These are phyloP conservation scores for Eulemur rubriventer DNA, from an alignment of 2,797 vertebrate genomes.

Conservation along the genomic window DNA sequence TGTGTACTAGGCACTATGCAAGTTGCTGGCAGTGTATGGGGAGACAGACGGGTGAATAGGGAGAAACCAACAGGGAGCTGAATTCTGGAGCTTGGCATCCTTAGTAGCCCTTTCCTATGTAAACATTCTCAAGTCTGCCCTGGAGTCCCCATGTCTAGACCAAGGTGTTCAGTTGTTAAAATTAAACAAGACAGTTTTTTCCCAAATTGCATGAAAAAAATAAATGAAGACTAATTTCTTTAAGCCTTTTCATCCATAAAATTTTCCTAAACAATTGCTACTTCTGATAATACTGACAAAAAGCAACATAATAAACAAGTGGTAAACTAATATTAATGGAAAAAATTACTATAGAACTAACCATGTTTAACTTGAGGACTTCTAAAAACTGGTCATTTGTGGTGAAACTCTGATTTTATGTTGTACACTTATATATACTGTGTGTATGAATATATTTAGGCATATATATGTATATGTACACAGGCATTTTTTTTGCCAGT, in stretches of 20 bases:
- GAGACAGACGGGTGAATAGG: not conserved
- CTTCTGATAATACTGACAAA: conserved; percentile 6
- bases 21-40: not conserved
- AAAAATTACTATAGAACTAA: conserved; percentile 10
- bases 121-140: not conserved
- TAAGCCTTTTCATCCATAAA: not conserved
- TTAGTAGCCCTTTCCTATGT: not conserved
- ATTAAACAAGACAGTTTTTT: conserved; percentile 5
- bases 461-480: not conserved
- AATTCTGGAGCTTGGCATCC: not conserved
- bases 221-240: not conserved
- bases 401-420: conserved; percentile 25
- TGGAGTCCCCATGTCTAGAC: not conserved
- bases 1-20: not conserved
- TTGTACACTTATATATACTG: not conserved
- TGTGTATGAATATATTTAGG: not conserved
- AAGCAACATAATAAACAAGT: conserved; percentile 17
- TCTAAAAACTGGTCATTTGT: not conserved
- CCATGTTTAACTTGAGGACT: conserved; percentile 13
- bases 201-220: not conserved
- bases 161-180: conserved; percentile 7
- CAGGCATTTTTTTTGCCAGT: conserved; percentile 25
- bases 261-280: not conserved
- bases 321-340: not conserved
- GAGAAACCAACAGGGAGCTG: not conserved